These are phyloP conservation scores for Chauna torquata DNA, from an alignment of 2,113 vertebrate genomes.

Conservation along the genomic window DNA sequence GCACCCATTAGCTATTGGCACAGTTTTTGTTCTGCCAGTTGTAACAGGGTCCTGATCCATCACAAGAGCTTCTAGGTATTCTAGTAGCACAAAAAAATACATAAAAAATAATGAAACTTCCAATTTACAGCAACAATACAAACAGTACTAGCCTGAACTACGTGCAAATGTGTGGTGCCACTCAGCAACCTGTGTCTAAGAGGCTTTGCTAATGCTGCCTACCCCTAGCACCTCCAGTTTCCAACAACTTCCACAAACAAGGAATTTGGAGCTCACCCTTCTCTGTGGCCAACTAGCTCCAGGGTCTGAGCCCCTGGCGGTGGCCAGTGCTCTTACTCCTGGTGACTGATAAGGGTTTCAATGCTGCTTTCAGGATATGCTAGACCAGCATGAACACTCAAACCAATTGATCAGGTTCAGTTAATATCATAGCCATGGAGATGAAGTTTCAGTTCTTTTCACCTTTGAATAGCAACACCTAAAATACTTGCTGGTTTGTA, in stretches of 20 bases:
- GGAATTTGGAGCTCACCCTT: background rate
- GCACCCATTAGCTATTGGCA: background rate
- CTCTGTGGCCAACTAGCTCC: background rate
- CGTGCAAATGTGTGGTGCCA: background rate
- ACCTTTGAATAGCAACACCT: background rate
- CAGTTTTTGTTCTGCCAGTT: background rate
- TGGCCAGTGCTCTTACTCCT: background rate
- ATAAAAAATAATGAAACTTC: background rate
- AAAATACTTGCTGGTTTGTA: background rate
- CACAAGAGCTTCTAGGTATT: background rate
- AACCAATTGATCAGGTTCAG: background rate
- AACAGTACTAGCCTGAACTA: background rate
- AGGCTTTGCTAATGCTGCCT: background rate
- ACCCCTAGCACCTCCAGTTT: background rate
- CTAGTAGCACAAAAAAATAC: background rate
- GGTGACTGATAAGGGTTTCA: background rate
- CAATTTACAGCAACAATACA: background rate
- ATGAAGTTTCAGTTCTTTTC: background rate
- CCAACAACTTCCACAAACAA: background rate
- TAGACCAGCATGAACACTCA: background rate
- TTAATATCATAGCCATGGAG: background rate
- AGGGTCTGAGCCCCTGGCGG: background rate
- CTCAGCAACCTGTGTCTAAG: background rate
- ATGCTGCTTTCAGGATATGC: background rate
- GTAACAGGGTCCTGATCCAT: background rate